phyloP scores from a whole-genome alignment of 2,888 invertebrate species.

The Drosophila planitibia region DNA sequence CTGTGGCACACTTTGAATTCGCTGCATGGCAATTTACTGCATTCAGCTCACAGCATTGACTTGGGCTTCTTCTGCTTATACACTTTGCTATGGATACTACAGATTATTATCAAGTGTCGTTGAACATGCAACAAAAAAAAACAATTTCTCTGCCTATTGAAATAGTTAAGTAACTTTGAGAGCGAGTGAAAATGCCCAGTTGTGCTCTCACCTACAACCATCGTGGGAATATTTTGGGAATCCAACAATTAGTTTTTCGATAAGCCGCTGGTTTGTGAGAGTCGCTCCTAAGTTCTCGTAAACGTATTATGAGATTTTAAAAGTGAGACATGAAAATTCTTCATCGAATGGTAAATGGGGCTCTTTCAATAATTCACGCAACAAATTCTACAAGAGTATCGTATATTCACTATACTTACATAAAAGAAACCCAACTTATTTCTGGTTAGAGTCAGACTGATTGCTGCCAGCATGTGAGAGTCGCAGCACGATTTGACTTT shows the following conservation, averaged over 20 bases:
- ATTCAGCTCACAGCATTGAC: constrained; percentile 44
- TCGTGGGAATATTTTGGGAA: neutral
- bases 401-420: constrained; percentile 6
- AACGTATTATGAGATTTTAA: neutral
- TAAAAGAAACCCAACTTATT: constrained; percentile 6
- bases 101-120: neutral
- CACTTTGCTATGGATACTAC: constrained; percentile 8
- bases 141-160: neutral
- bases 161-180: neutral
- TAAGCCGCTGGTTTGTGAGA: neutral
- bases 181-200: neutral
- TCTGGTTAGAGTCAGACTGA: constrained; percentile 51
- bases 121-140: neutral
- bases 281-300: neutral
- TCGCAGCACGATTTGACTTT: constrained; percentile 75
- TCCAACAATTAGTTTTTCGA: neutral
- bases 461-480: constrained; percentile 52
- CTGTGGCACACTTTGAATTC: constrained; percentile 54
- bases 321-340: neutral
- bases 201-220: neutral
- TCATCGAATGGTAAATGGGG: neutral
- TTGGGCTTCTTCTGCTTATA: constrained; percentile 17
- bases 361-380: neutral
- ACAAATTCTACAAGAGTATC: constrained; percentile 21
- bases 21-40: constrained; percentile 59